These are phyloP conservation scores for Argyrosomus japonicus DNA, from an alignment of 2,113 vertebrate genomes.

Conservation along the genomic window DNA sequence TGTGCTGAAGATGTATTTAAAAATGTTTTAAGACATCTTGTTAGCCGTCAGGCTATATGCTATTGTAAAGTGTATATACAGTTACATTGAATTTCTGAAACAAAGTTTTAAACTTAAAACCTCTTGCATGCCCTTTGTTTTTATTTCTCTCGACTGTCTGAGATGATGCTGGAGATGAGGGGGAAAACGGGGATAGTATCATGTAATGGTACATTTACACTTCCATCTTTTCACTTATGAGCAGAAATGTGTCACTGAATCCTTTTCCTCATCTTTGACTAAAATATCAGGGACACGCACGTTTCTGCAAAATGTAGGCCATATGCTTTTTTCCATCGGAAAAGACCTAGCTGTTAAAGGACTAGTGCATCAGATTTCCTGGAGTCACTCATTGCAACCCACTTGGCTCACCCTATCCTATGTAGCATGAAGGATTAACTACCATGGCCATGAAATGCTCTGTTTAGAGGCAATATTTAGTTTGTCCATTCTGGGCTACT, in stretches of 20 bases:
- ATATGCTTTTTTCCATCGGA: not conserved
- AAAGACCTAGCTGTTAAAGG: no score
- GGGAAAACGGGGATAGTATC: not conserved
- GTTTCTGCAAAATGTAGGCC: no score
- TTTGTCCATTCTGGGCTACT: no score
- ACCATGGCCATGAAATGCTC: no score
- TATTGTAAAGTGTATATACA: slow-evolving; percentile 97
- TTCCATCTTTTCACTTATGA: not conserved
- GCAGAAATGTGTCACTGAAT: no score
- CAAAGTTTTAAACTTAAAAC: slow-evolving; percentile 83
- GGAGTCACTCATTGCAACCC: no score
- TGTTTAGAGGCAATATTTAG: no score
- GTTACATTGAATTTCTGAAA: slow-evolving; percentile 88
- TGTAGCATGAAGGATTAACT: no score
- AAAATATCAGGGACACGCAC: not conserved
- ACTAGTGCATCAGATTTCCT: no score
- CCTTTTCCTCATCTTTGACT: not conserved
- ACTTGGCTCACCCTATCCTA: no score
- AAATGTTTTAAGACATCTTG: slow-evolving; percentile 91
- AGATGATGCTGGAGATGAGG: not conserved
- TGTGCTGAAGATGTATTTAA: slow-evolving; percentile 95
- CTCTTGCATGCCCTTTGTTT: slow-evolving; percentile 65
- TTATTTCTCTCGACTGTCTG: slow-evolving; percentile 58
- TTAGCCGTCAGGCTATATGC: slow-evolving; percentile 88
- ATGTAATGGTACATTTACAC: not conserved